Base-by-base conservation (phyloP, 1,140 invertebrate genomes). In the Leptinotarsa texana region DNA sequence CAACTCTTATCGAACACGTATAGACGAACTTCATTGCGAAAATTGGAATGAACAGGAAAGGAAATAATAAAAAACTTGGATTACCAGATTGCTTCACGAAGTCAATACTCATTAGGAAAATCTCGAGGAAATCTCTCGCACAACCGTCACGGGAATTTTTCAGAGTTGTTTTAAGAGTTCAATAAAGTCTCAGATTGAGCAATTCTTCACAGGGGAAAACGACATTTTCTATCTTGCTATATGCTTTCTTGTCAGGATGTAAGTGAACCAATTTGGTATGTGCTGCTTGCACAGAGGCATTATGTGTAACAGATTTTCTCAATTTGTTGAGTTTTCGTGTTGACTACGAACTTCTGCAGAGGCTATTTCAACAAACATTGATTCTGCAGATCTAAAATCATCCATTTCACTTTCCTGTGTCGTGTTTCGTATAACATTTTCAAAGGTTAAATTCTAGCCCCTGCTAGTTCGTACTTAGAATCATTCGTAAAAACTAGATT, bases 71-170 rank as follows among this genome's bases (percentile, higher is more conserved):
- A 18, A 18, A 18, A 57, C 33, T 42, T 42, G 33, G 2, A 42
- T 42, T 42, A 42, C 8, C 51, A 57, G 51, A 57, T 57, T 57
- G 51, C 51, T 18, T n/a, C 18, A 67, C 65, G 42, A 67, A 67
- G 27, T 42, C 65, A 67, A 67, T 67, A 67, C 27, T 67, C 65
- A 67, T 67, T 67, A 67, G 24, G 65, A 67, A 67, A 33, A 67
- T 67, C 65, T 24, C 24, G 0, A 67, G 65, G n/a, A 57, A 57
- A 57, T 57, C 51, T 57, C 51, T 18, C 1, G 24, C 65, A 13
- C 17, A 67, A 67, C 42, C 65, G 42, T 33, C 24, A 42, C 65
- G 65, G 11, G 24, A n/a, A 67, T 67, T 67, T 67, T 67, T 67
- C 13, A 42, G 65, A 24, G 27, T 67, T 67, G 65, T 67, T 67